These are phyloP conservation scores for Phataginus tetradactyla DNA, from an alignment of 2,797 vertebrate genomes.

Conservation along the genomic window DNA sequence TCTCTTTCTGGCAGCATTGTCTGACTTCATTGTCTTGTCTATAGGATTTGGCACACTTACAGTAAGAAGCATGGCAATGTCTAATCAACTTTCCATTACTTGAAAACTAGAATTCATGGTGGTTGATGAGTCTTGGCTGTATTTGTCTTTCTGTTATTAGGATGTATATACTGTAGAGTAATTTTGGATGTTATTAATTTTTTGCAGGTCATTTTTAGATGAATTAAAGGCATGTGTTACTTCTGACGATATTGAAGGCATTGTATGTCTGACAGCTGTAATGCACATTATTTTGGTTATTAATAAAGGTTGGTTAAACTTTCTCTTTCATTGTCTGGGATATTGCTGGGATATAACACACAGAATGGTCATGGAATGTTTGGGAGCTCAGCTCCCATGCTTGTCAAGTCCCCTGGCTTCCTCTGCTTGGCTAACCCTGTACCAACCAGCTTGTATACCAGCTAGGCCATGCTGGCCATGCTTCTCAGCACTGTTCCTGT, in stretches of 20 bases:
- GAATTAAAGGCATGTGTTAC: conserved; percentile 89
- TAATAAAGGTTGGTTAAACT: conserved; percentile 88
- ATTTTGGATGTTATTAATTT: conserved; percentile 28
- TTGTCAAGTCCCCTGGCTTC: accelerated
- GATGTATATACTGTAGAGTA: neutral
- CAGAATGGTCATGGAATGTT: neutral
- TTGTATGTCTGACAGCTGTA: conserved; percentile 90
- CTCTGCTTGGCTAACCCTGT: neutral
- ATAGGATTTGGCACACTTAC: neutral
- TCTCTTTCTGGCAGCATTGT: neutral
- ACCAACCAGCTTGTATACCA: neutral
- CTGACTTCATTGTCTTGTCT: neutral
- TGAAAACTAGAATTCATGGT: neutral
- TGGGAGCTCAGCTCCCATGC: neutral
- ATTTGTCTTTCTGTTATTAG: neutral
- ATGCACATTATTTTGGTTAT: conserved; percentile 88
- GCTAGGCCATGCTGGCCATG: neutral
- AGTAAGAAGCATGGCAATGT: too few relatives aligned
- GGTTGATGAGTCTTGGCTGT: neutral
- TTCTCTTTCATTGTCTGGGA: neutral
- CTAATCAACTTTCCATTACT: neutral
- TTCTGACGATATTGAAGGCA: conserved; percentile 89
- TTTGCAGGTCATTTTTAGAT: conserved; percentile 91
- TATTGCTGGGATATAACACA: neutral
- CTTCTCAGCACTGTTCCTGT: neutral